Conservation (phyloP, 1,140 invertebrate genomes). For the Holcopasites calliopsidis region DNA sequence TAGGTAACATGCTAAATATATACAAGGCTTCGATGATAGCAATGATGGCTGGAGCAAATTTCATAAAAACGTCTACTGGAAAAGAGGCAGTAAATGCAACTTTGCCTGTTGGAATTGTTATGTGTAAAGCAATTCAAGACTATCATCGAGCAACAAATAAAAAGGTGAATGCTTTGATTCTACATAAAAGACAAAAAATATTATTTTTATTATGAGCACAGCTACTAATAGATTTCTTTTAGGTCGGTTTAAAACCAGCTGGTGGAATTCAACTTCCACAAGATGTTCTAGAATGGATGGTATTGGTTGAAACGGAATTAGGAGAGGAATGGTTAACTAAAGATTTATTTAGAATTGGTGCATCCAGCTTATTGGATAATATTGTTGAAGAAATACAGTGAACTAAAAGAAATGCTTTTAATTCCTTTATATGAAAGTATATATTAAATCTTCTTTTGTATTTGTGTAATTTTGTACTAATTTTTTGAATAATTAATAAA, state of each 20-base stretch:
- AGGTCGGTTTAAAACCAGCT: slow-evolving; percentile 98
- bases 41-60: slow-evolving; percentile 97
- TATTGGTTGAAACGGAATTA: slow-evolving; percentile 91
- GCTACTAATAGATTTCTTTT: slow-evolving; percentile 63
- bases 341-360: slow-evolving; percentile 95
- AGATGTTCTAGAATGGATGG: slow-evolving; percentile 93
- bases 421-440: background rate
- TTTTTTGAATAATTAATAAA: slow-evolving; percentile 9
- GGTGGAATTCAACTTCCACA: slow-evolving; percentile 94
- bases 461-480: background rate
- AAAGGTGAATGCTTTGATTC: slow-evolving; percentile 82
- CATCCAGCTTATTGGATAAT: slow-evolving; percentile 92
- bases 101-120: slow-evolving; percentile 93
- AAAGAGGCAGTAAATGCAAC: slow-evolving; percentile 98
- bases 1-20: slow-evolving; percentile 92
- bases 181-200: background rate
- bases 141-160: slow-evolving; percentile 87
- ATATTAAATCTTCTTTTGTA: background rate
- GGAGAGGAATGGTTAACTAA: slow-evolving; percentile 93
- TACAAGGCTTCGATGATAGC: slow-evolving; percentile 95
- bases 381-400: slow-evolving; percentile 77
- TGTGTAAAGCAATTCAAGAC: slow-evolving; percentile 95
- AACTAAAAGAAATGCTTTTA: background rate
- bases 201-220: slow-evolving; percentile 54
- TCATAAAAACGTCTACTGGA: slow-evolving; percentile 99